Evolutionary conservation across 2,888 invertebrate species (phyloP), one percentile per base, ranked within the genome.

Genomic region (Entomobrya proxima): DNA sequence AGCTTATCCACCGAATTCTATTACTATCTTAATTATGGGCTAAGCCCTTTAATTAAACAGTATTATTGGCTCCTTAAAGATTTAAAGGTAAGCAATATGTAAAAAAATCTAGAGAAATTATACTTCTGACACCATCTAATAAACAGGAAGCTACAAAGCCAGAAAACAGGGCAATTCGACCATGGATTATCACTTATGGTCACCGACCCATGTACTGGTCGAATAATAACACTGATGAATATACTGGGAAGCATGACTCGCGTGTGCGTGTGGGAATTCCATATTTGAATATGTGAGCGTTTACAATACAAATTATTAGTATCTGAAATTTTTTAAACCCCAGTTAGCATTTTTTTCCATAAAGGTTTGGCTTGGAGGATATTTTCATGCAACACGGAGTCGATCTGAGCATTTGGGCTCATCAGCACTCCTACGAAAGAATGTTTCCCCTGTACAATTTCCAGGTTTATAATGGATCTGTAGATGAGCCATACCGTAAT

Each of bases 381-480:
- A 92, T 99, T n/a, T 95, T 99, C 91, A 95, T 95, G 91, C 93
- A 96, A 88, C 95, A 96, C 92, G 98, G 97, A 64, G 99, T 99
- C 24, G 99, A 99, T 93, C 92, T 99, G 79, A 95, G 95, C 91
- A 93, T 99, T 69, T 98, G 98, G 97, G 99, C 98, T 0, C 99
- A 99, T 92, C 98, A 99, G 92, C 99, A 99, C 92, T 96, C 97
- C 47, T 99, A 99, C 92, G 99, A 99, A 92, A 93, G 99, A 79
- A 93, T 98, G 83, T 99, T 97, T 96, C 99, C 99, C 1, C 94
- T 98, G 86, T 99, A 96, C 92, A 94, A 99, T 92, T 94, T 95
- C 90, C 93, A 93, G 91, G 95, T 94, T 3, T 93, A 93, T 90
- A 95, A 95, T 91, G 94, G 95, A 15, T 95, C 94, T 89, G 92